phyloP scores from a whole-genome alignment of 2,888 invertebrate species.

The Dione vanillae region DNA sequence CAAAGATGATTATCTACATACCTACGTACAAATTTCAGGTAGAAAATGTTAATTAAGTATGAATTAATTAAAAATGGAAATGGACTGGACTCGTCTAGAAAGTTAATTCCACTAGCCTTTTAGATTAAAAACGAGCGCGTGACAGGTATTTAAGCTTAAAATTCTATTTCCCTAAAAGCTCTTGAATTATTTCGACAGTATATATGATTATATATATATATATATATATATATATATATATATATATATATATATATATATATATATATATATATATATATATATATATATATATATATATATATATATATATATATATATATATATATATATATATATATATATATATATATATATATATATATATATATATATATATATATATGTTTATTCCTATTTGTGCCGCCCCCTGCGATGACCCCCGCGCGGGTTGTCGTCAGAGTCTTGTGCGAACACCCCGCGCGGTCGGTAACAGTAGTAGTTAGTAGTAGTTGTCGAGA shows the following conservation, averaged over 20 bases:
- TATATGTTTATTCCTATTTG: too few relatives aligned
- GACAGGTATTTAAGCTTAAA: conserved; percentile 3
- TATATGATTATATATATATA: neutral
- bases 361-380: neutral
- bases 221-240: neutral
- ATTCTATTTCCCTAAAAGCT: conserved; percentile 16
- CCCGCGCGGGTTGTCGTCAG: too few relatives aligned
- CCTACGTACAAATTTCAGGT: conserved; percentile 8
- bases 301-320: too few relatives aligned
- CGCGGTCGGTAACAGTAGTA: too few relatives aligned
- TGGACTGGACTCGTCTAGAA: conserved; percentile 8
- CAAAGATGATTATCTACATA: conserved; percentile 21
- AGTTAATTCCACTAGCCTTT: conserved; percentile 9
- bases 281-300: neutral
- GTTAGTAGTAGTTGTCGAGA: too few relatives aligned
- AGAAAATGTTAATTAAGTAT: conserved; percentile 8
- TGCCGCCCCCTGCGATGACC: too few relatives aligned
- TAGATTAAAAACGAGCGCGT: conserved; percentile 11
- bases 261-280: neutral
- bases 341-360: neutral
- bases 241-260: too few relatives aligned
- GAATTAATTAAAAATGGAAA: conserved; percentile 22
- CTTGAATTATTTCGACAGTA: conserved; percentile 12
- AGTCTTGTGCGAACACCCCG: too few relatives aligned
- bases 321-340: neutral